These are phyloP conservation scores for Apotomis capreana DNA, from an alignment of 2,888 invertebrate genomes.

Conservation along the genomic window DNA sequence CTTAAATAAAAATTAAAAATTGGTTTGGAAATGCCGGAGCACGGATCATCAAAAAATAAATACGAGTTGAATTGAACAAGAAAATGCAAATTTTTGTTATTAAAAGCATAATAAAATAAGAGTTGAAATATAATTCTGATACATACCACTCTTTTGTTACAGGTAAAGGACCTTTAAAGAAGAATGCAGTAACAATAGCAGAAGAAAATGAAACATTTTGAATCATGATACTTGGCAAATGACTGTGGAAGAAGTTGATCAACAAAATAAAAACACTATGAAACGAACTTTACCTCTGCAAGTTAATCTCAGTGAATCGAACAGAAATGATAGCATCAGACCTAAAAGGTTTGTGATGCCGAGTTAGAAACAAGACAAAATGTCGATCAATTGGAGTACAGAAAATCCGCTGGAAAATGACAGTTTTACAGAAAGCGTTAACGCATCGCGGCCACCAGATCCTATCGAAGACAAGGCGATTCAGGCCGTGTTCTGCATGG, in stretches of 20 bases:
- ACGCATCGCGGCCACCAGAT: conserved; percentile 62
- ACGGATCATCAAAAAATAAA: too few species aligned
- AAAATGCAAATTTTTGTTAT: too few species aligned
- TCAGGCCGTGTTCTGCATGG: conserved; percentile 88
- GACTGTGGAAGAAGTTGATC: conserved; percentile 20
- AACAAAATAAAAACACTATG: conserved; percentile 39
- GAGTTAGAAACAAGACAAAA: conserved; percentile 67
- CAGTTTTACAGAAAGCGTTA: conserved; percentile 56
- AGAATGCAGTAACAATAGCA: conserved; percentile 1
- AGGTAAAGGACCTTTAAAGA: conserved; percentile 48
- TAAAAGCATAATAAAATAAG: too few species aligned
- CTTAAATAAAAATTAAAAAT: too few species aligned
- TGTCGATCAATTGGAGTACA: conserved; percentile 72
- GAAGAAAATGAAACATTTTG: conserved; percentile 17
- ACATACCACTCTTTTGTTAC: conserved; percentile 47
- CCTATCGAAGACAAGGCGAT: conserved; percentile 86
- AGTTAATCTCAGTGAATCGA: conserved; percentile 48
- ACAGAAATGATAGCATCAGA: conserved; percentile 63
- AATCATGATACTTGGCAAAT: not conserved
- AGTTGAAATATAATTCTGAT: conserved; percentile 32
- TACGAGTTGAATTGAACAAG: too few species aligned
- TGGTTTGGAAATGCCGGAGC: too few species aligned
- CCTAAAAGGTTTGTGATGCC: conserved; percentile 72
- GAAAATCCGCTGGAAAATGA: conserved; percentile 59
- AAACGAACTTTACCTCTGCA: conserved; percentile 26